Evolutionary conservation across 2,113 vertebrate species (phyloP).

Genomic region (Percina caprodes): DNA sequence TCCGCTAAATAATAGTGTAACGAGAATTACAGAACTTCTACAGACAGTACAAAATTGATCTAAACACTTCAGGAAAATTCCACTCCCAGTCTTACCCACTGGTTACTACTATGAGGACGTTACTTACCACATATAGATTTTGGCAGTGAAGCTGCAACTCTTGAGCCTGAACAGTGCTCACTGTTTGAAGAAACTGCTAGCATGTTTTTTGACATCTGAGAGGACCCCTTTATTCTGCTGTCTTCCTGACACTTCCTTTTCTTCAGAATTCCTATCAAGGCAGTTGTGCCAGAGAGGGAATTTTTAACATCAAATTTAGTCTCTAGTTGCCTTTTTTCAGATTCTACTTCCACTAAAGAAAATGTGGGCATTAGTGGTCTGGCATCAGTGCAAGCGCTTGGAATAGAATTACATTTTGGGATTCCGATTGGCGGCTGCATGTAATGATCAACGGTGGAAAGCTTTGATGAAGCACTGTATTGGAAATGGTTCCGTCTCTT

Average conservation of each 20-base stretch:
- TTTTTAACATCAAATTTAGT: constrained; percentile 87
- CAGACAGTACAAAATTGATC: neutral
- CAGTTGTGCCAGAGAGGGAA: constrained; percentile 89
- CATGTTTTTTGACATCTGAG: constrained; percentile 90
- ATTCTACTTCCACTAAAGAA: constrained; percentile 84
- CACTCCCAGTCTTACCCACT: neutral
- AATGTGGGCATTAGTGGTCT: constrained; percentile 84
- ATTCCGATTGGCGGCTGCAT: constrained; percentile 47
- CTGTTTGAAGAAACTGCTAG: constrained; percentile 88
- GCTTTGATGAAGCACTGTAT: constrained; percentile 67
- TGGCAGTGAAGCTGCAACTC: constrained; percentile 89
- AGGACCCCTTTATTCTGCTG: constrained; percentile 86
- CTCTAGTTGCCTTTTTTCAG: constrained; percentile 88
- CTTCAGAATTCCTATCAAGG: constrained; percentile 97
- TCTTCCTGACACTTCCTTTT: constrained; percentile 95
- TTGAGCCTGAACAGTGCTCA: constrained; percentile 89
- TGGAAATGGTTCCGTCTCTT: constrained; percentile 89
- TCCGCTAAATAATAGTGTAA: neutral
- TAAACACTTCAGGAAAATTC: neutral
- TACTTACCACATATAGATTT: constrained; percentile 91
- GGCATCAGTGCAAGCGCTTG: constrained; percentile 89
- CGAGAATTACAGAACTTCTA: neutral
- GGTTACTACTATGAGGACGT: neutral
- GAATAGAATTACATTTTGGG: constrained; percentile 83
- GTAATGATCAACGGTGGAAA: constrained; percentile 56